Conservation (phyloP, 2,797 vertebrate species). For the Rhyacichthys aspro region DNA sequence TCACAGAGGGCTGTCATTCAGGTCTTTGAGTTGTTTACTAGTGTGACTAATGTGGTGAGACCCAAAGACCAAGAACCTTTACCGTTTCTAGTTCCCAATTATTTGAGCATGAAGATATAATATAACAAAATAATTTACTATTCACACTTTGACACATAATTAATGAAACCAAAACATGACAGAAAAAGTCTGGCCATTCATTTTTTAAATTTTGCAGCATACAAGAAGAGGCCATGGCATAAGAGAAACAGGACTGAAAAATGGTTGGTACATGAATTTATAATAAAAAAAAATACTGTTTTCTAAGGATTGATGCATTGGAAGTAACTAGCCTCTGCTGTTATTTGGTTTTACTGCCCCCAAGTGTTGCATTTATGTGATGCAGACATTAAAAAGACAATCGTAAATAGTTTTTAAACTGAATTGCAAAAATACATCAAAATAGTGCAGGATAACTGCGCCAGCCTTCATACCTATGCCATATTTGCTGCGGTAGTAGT, state of each 20-base stretch:
- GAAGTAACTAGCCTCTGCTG: neutral
- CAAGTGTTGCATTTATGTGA: slow-evolving; percentile 58
- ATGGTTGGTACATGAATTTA: too few relatives aligned
- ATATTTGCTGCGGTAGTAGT: slow-evolving; percentile 88
- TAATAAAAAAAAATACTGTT: too few relatives aligned
- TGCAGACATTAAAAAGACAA: slow-evolving; percentile 13
- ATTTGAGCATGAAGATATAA: neutral
- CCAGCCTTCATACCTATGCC: slow-evolving; percentile 85
- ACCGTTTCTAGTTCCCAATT: neutral
- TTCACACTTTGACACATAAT: too few relatives aligned
- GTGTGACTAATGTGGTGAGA: slow-evolving; percentile 66
- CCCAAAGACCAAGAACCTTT: slow-evolving; percentile 29
- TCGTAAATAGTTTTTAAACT: neutral
- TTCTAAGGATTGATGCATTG: too few relatives aligned
- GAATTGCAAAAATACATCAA: neutral
- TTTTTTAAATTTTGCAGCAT: neutral
- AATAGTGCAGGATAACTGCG: too few relatives aligned
- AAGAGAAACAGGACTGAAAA: too few relatives aligned
- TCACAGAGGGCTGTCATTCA: slow-evolving; percentile 54
- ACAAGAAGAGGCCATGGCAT: too few relatives aligned
- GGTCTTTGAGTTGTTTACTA: slow-evolving; percentile 33
- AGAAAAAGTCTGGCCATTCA: neutral
- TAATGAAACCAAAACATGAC: too few relatives aligned
- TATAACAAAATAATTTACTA: too few relatives aligned
- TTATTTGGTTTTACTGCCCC: slow-evolving; percentile 65